Base-by-base conservation (phyloP, 2,797 vertebrate species). In the Myiotriccus ornatus region DNA sequence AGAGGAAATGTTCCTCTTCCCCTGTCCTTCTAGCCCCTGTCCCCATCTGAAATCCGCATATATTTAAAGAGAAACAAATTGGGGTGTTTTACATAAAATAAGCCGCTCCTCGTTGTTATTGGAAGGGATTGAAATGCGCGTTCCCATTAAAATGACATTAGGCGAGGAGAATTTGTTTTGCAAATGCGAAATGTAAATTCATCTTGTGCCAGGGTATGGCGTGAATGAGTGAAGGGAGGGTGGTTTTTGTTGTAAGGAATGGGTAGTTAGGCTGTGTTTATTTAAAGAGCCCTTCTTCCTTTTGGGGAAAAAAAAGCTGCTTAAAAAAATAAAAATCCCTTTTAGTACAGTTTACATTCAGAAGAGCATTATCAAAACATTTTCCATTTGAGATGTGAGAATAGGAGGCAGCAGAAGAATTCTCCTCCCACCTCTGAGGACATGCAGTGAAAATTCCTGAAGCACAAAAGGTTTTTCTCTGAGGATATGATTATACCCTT, bases 181-280 rank as follows among this genome's bases (percentile, higher is more conserved):
- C 96, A 97, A 97, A 97, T 96, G 64, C 27, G 73, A 97, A 97
- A 97, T 97, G 91, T 95, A 96, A 96, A 97, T 97, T 96, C 91
- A 52, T 95, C 68, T 79, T 86, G 84, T 97, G 83, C 84, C 92
- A 80, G 90, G 91, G 78, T 78, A 94, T 91, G 92, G 77, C 95
- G 76, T 95, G 87, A 96, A 80, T 96, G 94, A 69, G 93, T 80
- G 94, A 55, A 96, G 80, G 96, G 93, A 94, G 88, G 94, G 81
- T 70, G 95, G 88, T 52, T 96, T 89, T 96, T 95, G 95, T 96
- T 96, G 90, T 96, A 95, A 94, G 92, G 93, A 94, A 84, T 53
- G 67, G 86, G 60, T 95, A 93, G 84, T 92, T 88, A 9, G 86
- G 84, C 75, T 68, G 71, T 84, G 87, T 96, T 87, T 97, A 75